These are phyloP conservation scores for Scrobipalpa costella DNA, from an alignment of 2,888 invertebrate species.

Conservation along the genomic window DNA sequence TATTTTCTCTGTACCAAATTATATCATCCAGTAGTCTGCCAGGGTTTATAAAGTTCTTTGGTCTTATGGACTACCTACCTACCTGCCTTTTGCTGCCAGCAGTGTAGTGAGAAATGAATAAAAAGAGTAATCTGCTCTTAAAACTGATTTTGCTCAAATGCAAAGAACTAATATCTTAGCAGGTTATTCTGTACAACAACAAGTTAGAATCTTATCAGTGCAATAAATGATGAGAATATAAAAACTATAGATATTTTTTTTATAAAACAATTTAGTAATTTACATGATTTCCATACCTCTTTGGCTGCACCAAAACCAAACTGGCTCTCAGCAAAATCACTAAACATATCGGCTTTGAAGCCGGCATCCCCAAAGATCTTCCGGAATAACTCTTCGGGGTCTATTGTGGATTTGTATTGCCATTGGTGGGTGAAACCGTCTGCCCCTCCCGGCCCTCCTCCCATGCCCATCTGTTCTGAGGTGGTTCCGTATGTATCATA, in stretches of 20 bases:
- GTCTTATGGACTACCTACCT: too few species aligned
- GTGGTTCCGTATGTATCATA: slow-evolving; percentile 97
- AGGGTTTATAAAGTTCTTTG: too few species aligned
- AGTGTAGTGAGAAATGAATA: too few species aligned
- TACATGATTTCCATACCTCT: slow-evolving; percentile 82
- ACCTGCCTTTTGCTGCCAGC: too few species aligned
- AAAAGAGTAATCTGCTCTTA: too few species aligned
- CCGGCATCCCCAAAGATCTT: slow-evolving; percentile 96
- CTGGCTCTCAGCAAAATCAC: slow-evolving; percentile 93
- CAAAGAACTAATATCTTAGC: too few species aligned
- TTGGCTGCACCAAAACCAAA: slow-evolving; percentile 96
- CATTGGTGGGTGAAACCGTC: slow-evolving; percentile 88
- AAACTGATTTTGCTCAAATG: too few species aligned
- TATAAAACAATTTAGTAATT: neutral
- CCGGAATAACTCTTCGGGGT: slow-evolving; percentile 97
- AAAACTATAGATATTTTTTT: too few species aligned
- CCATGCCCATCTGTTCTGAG: slow-evolving; percentile 91
- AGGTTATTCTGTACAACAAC: too few species aligned
- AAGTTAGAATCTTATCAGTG: too few species aligned
- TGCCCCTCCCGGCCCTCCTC: slow-evolving; percentile 80
- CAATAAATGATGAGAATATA: neutral
- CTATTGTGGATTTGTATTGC: slow-evolving; percentile 93
- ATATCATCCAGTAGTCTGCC: too few species aligned
- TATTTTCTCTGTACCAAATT: too few species aligned
- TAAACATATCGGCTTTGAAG: slow-evolving; percentile 84